Base-by-base conservation (phyloP, 2,113 vertebrate species). In the Calidris pugnax region DNA sequence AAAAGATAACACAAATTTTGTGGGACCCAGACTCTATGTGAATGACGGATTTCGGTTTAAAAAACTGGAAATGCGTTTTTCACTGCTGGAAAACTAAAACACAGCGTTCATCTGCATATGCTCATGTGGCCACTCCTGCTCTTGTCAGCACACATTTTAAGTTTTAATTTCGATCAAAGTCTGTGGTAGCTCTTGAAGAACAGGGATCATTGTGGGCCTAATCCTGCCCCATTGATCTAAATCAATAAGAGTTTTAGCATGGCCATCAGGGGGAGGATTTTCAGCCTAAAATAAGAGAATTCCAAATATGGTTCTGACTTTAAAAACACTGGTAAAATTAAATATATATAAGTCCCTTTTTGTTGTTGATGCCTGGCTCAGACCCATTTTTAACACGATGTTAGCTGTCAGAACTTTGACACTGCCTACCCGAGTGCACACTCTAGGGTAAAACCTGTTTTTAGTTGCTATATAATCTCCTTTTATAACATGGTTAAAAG, bases 381-480 rank as follows among this genome's bases (percentile, higher is more conserved):
- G 79, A 74, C 80, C 87, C 93, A 83, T 55, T 77, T 91, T 55
- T 83, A 85, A 69, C 82, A 74, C 55, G 82, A 79, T 85, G 71
- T 67, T 85, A 90, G 79, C 71, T 66, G 93, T 94, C 93, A 94
- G 78, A 95, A 94, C 94, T 74, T 85, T 0, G 9, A 93, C 57
- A 82, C 86, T 85, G 80, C 76, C 68, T 87, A 90, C 86, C 64
- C 3, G 0, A 69, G 62, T 59, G 62, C 50, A 43, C 35, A 78
- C 94, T 95, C 64, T 74, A 73, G 91, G 68, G 76, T 90, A 95
- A 93, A 95, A 86, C 89, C 72, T 82, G 66, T 12, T 95, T 95
- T 75, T 89, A 96, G 92, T 93, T 94, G 95, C 92, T 71, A 32
- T 14, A 92, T 88, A 94, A 95, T 88, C 75, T 86, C 71, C 50